Evolutionary conservation across 1,140 invertebrate genomes (phyloP), one percentile per base, ranked within the genome.

Genomic region (Grapholita molesta): DNA sequence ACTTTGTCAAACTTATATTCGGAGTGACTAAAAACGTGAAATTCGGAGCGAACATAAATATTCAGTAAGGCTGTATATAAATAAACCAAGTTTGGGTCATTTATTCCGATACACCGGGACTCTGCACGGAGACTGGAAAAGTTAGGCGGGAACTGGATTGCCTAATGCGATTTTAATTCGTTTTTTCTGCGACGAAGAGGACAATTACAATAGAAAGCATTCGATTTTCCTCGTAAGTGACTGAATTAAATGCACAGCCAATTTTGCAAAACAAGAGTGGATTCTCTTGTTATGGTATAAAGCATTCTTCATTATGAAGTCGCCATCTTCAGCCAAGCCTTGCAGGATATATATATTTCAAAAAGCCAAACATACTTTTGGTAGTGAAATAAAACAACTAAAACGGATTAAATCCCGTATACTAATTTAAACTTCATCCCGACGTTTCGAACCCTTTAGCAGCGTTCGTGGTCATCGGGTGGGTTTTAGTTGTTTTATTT

Each of bases 91-190:
- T 89, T 87, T 82, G 76, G 83, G 81, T 86, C 86, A 89, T 90
- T 90, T 88, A 87, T 89, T 88, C 81, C 84, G 85, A 90, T 90
- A 89, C 85, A 89, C 86, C 84, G 80, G 77, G 81, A 85, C 78
- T 82, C 78, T 74, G 83, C 74, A 82, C 86, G 84, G 80, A 82
- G 81, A 83, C 80, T 86, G 85, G 86, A 82, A 88, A 90, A 89
- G 86, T 90, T 89, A 82, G 88, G 83, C 85, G 86, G 84, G 74
- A 85, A 86, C 86, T 79, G 67, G 42, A 70, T 70, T 87, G 84
- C 79, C 79, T 88, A 84, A 82, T 88, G 86, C 79, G 76, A 88
- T 88, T 89, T 89, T 89, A 89, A 89, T 89, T 89, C 86, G 82
- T 83, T 88, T 84, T 83, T 83, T 81, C 83, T 78, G 80, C 83